Evolutionary conservation across 2,797 vertebrate genomes (phyloP), one percentile per base, ranked within the genome.

Genomic region (Anabas testudineus): DNA sequence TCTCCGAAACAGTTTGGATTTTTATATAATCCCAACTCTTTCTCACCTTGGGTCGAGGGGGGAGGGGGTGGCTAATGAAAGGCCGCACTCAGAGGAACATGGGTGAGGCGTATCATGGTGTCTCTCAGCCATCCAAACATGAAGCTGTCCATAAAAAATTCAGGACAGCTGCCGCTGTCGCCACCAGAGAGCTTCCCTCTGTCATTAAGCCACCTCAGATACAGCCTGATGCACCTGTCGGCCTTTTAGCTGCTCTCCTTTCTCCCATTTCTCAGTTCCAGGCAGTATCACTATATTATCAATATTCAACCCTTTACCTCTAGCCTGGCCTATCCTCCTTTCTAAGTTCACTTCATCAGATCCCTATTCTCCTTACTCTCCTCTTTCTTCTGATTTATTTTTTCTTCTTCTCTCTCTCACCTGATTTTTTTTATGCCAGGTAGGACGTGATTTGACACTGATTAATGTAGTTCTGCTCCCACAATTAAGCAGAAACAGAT

Each of bases 91-190:
- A 30, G 46, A 82, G 86, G 80, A 88, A 86, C 84, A 85, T 7
- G 68, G 81, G 82, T 83, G 86, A 88, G 88, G 88, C 77, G 55
- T 83, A 91, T 89, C 72, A 76, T 39, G 67, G 75, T 59, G 84
- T 83, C 87, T 84, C 83, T 72, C 74, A 71, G 83, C 81, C 85
- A 74, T 84, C 74, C 81, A 53, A 24, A 83, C 37, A 51, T 69
- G 78, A 74, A 81, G 72, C 58, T n/a, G 3, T 54, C 64, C 72
- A 89, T 92, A 79, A 92, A 91, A 90, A 80, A 93, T 91, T 90
- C 79, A 92, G 74, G 55, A 58, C 78, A 74, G 72, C 75, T 81
- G 81, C 86, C 57, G 49, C 81, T 60, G 75, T 67, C 28, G 42
- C 86, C 88, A 81, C 85, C 78, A 43, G 80, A 82, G 85, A 89